These are phyloP conservation scores for Indicator maculatus DNA, from an alignment of 2,113 vertebrate species.

Conservation along the genomic window DNA sequence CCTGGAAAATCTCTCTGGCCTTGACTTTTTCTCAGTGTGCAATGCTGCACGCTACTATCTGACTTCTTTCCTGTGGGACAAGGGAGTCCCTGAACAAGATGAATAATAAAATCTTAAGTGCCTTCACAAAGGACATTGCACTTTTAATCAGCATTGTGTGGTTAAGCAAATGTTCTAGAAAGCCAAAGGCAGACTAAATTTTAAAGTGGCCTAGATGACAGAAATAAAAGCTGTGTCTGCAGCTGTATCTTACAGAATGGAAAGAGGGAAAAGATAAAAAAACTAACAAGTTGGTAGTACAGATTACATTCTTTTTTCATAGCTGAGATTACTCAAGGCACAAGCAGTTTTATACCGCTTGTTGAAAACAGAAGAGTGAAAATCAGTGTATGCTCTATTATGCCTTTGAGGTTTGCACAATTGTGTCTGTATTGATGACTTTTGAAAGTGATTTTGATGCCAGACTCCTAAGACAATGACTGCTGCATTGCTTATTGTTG, in stretches of 20 bases:
- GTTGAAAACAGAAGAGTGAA: neutral
- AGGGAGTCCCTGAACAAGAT: constrained; percentile 41
- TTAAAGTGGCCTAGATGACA: constrained; percentile 1
- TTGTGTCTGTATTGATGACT: neutral
- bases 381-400: neutral
- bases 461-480: neutral
- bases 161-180: constrained; percentile 50
- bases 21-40: neutral
- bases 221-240: constrained; percentile 27
- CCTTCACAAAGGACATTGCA: neutral
- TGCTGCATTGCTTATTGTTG: neutral
- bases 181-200: constrained; percentile 56
- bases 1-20: neutral
- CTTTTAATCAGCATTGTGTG: constrained; percentile 45
- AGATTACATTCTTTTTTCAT: neutral
- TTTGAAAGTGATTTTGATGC: neutral
- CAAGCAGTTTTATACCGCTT: neutral
- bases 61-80: constrained; percentile 58
- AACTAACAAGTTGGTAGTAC: neutral
- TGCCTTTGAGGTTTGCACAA: neutral
- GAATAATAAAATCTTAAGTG: constrained; percentile 49
- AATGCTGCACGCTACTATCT: neutral
- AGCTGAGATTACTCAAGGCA: neutral
- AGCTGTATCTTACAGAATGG: neutral
- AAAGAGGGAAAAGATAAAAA: constrained; percentile 3